Percentiles rank a stretch among this genome's conserved stretches.
phyloP scores from a whole-genome alignment of 2,113 vertebrate species.

The Trichechus manatus region DNA sequence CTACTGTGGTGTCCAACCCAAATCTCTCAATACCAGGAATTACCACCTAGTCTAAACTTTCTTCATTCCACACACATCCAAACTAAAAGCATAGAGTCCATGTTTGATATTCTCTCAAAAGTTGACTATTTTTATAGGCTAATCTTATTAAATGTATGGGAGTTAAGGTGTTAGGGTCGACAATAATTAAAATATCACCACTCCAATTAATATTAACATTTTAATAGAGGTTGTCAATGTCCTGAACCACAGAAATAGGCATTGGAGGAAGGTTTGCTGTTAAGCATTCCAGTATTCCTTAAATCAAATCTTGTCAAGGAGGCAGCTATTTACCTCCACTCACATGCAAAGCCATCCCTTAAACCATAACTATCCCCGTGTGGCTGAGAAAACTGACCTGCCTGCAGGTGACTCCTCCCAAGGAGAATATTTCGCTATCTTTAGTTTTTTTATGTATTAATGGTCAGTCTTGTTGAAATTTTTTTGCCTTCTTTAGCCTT shows the following conservation, averaged over 20 bases:
- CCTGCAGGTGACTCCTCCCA: not conserved
- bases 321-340: not conserved
- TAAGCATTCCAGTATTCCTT: not conserved
- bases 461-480: not conserved
- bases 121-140: not conserved
- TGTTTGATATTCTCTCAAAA: not conserved
- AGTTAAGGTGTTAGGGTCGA: not conserved
- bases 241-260: not conserved
- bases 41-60: not conserved
- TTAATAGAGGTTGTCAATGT: not conserved
- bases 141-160: not conserved
- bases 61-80: not conserved
- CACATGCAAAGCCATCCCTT: not conserved
- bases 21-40: not conserved
- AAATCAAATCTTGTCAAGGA: not conserved
- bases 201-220: not conserved
- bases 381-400: not conserved
- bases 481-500: not conserved
- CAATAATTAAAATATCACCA: conserved; percentile 24
- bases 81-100: not conserved
- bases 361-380: not conserved
- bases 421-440: not conserved
- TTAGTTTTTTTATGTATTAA: not conserved
- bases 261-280: not conserved
- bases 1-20: not conserved